Evolutionary conservation across 2,113 vertebrate genomes (phyloP), one percentile per base, ranked within the genome.

Genomic region (Crotalus tigris): DNA sequence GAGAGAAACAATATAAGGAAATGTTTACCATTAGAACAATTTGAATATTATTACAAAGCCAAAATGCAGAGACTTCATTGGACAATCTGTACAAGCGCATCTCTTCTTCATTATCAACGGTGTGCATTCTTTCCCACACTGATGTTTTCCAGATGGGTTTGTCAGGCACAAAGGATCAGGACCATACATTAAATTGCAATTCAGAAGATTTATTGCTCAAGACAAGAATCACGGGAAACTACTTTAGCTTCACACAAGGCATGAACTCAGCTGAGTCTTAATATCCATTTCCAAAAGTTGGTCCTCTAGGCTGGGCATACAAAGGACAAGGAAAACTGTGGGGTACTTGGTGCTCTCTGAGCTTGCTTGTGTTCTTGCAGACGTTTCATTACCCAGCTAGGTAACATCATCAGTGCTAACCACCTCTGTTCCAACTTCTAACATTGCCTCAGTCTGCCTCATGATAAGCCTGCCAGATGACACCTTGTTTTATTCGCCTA

Each of bases 1-100:
- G 95, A 91, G 81, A 94, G 54, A 92, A 69, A 64, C 94, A 93
- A 92, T 49, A 94, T 95, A 97, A 97, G 96, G 81, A 90, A 92
- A 95, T 85, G 5, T 93, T 92, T 89, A 91, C 90, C 96, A 33
- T 58, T 94, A 94, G 90, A 96, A 95, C 87, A 64, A 29, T 0
- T 13, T 53, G 86, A 90, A 87, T 91, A 4, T 88, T 92, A 6
- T 33, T 49, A 69, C 51, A 51, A 46, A 92, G 88, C 61, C 39
- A 51, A 6, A 7, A 81, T 55, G 39, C 69, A 64, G 90, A 92
- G 10, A 3, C 13, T 4, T 0, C 8, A 58, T 53, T 26, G 26
- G 5, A 26, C 0, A 64, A n/a, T 49, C 1, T 11, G 0, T 3
- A 33, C 1, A 51, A 55, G 55, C 33, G 85, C 33, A 88, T 59